Evolutionary conservation across 2,797 vertebrate species (phyloP), one percentile per base, ranked within the genome.

Genomic region (Tarsius wallacei): DNA sequence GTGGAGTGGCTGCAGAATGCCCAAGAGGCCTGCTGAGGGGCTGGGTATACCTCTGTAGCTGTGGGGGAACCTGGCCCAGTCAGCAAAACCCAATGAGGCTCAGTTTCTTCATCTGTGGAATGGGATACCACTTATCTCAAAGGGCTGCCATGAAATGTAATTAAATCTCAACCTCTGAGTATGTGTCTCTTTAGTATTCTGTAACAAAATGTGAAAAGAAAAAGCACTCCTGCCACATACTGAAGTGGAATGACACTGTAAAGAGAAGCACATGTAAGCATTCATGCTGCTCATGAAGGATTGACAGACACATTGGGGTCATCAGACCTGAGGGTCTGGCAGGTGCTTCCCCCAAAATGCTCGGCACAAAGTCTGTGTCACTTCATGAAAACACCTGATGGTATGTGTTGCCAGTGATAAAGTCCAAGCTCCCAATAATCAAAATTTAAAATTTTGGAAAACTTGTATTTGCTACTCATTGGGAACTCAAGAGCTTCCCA

Each of bases 91-190:
- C 87, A 53, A 16, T n/a, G 9, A 86, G 19, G 24, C 64, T 71
- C 24, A 5, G 31, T 76, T 89, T 61, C 66, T 91, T 89, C 77
- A 87, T 59, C 24, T 64, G 22, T 16, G 77, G 86, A 84, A 96
- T 83, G 64, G 83, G 19, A 78, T 0, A 2, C 28, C 21, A 3
- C 42, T 66, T 36, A 49, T 49, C 47, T 59, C 14, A 17, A 63
- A 64, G 4, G 31, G 42, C 15, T 49, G 42, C 59, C 68, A 49
- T 24, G 22, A 64, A 82, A 63, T 0, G 0, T 42, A 61, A 89
- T 71, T 70, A 91, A 85, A 64, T 11, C n/a, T 64, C 49, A 74
- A 59, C 21, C 61, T 24, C 24, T 36, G 8, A 73, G n/a, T 13
- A 68, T 2, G 1, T 0, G 11, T 63, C 77, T 74, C 90, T 91